Evolutionary conservation across 2,888 invertebrate genomes (phyloP), one percentile per base, ranked within the genome.

Genomic region (Cremastinae sp.): DNA sequence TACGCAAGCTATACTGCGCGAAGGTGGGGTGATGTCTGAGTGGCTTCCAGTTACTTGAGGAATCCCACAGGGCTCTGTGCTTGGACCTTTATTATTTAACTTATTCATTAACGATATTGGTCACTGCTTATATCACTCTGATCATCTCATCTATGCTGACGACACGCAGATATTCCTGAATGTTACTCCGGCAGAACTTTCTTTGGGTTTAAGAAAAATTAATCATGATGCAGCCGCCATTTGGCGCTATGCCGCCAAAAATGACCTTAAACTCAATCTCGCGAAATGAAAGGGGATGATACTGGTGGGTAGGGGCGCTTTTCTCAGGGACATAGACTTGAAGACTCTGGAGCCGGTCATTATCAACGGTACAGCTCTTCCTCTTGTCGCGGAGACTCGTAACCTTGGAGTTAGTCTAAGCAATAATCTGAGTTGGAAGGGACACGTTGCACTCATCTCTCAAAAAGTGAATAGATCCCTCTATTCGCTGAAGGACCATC

Each of bases 251-350:
- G 37, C 16, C 0, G 4, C 8, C 4, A 2, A 16, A 0, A 58
- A 59, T 4, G 18, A n/a, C 1, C 14, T 69, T 1, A 12, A 51
- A 20, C 39, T 69, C 5, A 59, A 69, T n/a, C 20, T 20, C 12
- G 7, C 20, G 1, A 69, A 69, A n/a, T 59, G 49, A 1, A 58
- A 16, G 5, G 39, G 20, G 9, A 14, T 69, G 8, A 39, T 69
- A 9, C 43, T n/a, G n/a, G n/a, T 69, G 18, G 69, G 59, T 5
- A 47, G 49, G 37, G 10, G 8, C 1, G 2, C 47, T 20, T 9
- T 37, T 37, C 5, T 49, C n/a, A 16, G 3, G 20, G 14, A 22
- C 8, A 47, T 12, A 45, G 41, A 49, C 20, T 8, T 49, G 0
- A 7, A 20, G 20, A 49, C 20, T 5, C 20, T 49, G 1, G 49